A percentile compares a stretch with the other conserved stretches of the same genome.
phyloP scores from a whole-genome alignment of 2,113 vertebrate species.

The Vireo altiloquus region DNA sequence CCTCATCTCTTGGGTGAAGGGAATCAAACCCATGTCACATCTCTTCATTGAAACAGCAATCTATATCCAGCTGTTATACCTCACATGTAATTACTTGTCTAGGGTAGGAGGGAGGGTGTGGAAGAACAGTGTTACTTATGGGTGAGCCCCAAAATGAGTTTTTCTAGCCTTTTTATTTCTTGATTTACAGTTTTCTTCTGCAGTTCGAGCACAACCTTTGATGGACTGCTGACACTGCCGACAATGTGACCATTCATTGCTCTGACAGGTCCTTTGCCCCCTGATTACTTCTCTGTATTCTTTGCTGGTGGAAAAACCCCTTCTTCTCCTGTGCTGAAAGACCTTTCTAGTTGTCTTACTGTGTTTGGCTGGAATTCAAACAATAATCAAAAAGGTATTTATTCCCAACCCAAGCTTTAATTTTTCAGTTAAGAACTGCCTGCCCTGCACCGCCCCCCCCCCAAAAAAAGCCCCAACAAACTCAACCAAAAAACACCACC shows the following conservation, averaged over 20 bases:
- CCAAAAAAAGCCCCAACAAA: background rate
- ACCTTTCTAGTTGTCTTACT: background rate
- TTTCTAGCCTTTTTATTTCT: background rate
- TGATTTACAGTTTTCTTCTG: background rate
- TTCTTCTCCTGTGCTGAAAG: background rate
- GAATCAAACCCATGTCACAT: background rate
- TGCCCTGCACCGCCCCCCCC: rapidly evolving
- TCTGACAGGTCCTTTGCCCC: background rate
- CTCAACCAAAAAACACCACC: background rate
- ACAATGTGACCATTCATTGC: background rate
- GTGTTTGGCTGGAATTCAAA: background rate
- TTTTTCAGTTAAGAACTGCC: background rate
- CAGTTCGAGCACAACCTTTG: background rate
- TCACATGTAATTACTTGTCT: background rate
- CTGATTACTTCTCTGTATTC: background rate
- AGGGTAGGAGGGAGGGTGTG: background rate
- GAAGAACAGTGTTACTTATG: background rate
- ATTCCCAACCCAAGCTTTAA: background rate
- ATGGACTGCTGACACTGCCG: background rate
- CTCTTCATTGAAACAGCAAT: background rate
- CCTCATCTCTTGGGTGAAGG: background rate
- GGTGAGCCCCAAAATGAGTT: background rate
- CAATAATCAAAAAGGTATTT: background rate
- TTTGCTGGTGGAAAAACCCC: background rate
- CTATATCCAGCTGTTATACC: background rate